Conservation (phyloP, 2,797 vertebrate genomes). For the Tadarida brasiliensis region DNA sequence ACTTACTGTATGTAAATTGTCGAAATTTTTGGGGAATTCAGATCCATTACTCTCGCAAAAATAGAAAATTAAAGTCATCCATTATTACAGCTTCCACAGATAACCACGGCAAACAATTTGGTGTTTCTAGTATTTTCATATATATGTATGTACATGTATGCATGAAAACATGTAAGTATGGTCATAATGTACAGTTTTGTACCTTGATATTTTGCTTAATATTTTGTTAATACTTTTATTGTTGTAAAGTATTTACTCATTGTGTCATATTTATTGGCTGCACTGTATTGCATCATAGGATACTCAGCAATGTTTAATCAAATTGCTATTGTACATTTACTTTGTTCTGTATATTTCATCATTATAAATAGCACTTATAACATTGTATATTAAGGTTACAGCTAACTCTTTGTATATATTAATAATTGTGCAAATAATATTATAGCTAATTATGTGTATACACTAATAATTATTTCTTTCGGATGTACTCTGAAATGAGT, state of each 20-base stretch:
- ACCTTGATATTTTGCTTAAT: neutral
- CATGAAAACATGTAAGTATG: neutral
- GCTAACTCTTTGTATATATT: neutral
- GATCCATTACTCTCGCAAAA: neutral
- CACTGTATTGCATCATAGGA: neutral
- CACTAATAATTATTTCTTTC: neutral
- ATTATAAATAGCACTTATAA: conserved; percentile 43
- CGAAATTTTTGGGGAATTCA: conserved; percentile 44
- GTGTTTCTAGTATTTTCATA: conserved; percentile 41
- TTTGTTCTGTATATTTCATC: conserved; percentile 56
- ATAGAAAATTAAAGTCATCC: conserved; percentile 68
- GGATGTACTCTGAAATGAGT: conserved; percentile 1
- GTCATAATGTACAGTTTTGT: conserved; percentile 3
- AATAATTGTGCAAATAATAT: neutral
- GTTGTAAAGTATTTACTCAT: conserved; percentile 55
- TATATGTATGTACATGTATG: neutral
- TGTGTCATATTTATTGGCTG: conserved; percentile 19
- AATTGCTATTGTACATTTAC: neutral
- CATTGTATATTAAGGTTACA: neutral
- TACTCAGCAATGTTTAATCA: conserved; percentile 23
- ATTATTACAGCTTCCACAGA: conserved; percentile 57
- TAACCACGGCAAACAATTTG: conserved; percentile 48
- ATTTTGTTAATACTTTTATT: conserved; percentile 45
- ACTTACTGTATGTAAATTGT: conserved; percentile 9
- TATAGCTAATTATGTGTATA: neutral